Percentiles rank a stretch among this genome's conserved stretches.
Conservation (phyloP, 1,140 invertebrate genomes). For the Trissolcus basalis region DNA sequence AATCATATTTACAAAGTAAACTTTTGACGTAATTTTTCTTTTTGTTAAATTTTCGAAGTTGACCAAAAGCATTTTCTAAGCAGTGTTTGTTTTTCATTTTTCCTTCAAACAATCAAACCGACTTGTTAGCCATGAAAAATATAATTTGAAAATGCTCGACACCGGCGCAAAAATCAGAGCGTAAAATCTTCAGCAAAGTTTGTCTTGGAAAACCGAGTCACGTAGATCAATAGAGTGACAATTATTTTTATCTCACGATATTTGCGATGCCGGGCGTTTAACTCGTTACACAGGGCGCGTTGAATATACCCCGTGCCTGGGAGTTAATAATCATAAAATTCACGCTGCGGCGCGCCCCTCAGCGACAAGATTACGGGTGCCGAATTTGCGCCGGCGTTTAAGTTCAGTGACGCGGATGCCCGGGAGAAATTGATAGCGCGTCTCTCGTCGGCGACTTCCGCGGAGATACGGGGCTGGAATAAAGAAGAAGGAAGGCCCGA, state of each 20-base stretch:
- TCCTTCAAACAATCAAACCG: too few relatives aligned
- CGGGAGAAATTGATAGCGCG: conserved; percentile 40
- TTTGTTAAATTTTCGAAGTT: too few relatives aligned
- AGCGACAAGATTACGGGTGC: conserved; percentile 28
- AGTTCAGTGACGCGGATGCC: conserved; percentile 44
- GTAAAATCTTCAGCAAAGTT: too few relatives aligned
- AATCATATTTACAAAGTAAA: too few relatives aligned
- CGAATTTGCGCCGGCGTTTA: conserved; percentile 54
- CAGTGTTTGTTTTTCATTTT: too few relatives aligned
- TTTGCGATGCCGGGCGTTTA: conserved; percentile 12
- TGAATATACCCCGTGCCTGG: conserved; percentile 22
- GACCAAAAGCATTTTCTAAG: too few relatives aligned
- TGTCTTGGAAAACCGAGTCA: conserved; percentile 13
- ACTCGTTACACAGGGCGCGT: conserved; percentile 13
- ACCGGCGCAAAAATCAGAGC: too few relatives aligned
- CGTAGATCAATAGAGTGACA: conserved; percentile 34
- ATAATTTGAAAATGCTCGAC: background rate
- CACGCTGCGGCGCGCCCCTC: conserved; percentile 28
- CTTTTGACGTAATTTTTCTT: too few relatives aligned
- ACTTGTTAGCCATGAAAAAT: background rate
- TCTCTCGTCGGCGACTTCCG: conserved; percentile 39
- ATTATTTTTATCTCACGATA: conserved; percentile 36
- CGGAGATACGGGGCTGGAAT: conserved; percentile 10
- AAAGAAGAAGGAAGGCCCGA: conserved; percentile 13
- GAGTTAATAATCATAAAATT: conserved; percentile 56